These are phyloP conservation scores for Ichneumoninae sp. DNA, from an alignment of 2,888 invertebrate species.

Conservation along the genomic window DNA sequence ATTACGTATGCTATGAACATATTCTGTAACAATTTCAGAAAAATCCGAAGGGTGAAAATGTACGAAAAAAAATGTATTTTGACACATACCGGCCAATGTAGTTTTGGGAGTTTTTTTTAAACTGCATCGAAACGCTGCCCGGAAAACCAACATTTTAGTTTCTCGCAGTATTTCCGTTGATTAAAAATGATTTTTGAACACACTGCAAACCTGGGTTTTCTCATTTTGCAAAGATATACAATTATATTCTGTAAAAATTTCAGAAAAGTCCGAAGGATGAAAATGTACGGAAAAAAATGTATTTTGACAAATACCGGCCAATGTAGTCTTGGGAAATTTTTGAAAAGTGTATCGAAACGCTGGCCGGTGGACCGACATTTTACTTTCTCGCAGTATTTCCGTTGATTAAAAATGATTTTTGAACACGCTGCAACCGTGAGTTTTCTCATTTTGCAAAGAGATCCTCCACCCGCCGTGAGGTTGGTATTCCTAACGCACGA, in stretches of 20 bases:
- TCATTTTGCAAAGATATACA: constrained; percentile 34
- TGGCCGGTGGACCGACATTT: neutral
- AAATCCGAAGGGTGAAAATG: neutral
- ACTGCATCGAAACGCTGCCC: no score
- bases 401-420: constrained; percentile 22
- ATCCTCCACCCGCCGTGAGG: constrained; percentile 17
- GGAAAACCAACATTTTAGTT: neutral
- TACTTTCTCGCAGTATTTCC: neutral
- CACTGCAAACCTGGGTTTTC: constrained; percentile 12
- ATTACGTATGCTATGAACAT: no score
- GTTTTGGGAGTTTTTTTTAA: no score
- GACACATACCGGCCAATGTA: no score
- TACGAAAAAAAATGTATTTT: no score
- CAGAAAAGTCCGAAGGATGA: neutral
- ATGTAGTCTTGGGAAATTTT: no score
- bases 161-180: neutral
- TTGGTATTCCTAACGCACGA: constrained; percentile 63
- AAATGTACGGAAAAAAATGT: neutral
- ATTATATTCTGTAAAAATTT: neutral
- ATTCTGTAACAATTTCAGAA: neutral
- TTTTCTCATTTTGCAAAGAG: constrained; percentile 45
- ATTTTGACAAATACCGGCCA: no score
- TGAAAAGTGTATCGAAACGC: neutral
- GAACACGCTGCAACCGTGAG: neutral
- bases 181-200: constrained; percentile 18